phyloP scores from a whole-genome alignment of 35 echinoderm and acorn worm species.

The Apostichopus californicus region DNA sequence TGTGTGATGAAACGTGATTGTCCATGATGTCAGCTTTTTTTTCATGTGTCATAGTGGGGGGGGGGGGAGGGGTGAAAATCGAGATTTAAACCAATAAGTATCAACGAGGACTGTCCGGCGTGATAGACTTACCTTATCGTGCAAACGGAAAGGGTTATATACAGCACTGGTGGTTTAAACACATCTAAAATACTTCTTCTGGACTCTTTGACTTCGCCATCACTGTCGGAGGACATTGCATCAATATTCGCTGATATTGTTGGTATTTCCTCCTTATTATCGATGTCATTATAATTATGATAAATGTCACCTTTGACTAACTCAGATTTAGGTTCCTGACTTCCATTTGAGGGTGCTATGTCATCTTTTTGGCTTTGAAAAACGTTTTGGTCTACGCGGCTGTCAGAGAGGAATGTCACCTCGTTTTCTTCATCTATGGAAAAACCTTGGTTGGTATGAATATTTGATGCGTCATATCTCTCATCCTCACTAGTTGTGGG shows the following conservation, averaged over 20 bases:
- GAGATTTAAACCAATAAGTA: too few species aligned
- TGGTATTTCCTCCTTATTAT: background rate
- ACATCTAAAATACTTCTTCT: background rate
- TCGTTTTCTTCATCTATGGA: background rate
- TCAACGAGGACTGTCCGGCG: too few species aligned
- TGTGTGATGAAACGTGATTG: too few species aligned
- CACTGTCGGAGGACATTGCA: background rate
- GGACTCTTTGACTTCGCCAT: background rate
- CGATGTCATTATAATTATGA: background rate
- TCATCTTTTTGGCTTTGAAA: background rate
- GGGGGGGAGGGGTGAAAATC: too few species aligned
- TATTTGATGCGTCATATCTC: background rate
- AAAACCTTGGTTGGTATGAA: background rate
- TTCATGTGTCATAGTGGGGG: too few species aligned
- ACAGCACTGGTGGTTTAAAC: constrained; percentile 13
- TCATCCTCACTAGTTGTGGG: background rate
- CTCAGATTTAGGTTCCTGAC: background rate
- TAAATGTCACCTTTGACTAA: background rate
- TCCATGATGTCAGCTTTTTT: too few species aligned
- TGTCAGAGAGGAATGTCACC: background rate
- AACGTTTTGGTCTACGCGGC: background rate
- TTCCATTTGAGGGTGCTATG: background rate
- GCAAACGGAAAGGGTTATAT: background rate
- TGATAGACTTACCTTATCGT: too few species aligned
- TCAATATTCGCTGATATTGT: background rate